Evolutionary conservation across 1,140 invertebrate genomes (phyloP), one percentile per base, ranked within the genome.

Genomic region (Saccostrea echinata): DNA sequence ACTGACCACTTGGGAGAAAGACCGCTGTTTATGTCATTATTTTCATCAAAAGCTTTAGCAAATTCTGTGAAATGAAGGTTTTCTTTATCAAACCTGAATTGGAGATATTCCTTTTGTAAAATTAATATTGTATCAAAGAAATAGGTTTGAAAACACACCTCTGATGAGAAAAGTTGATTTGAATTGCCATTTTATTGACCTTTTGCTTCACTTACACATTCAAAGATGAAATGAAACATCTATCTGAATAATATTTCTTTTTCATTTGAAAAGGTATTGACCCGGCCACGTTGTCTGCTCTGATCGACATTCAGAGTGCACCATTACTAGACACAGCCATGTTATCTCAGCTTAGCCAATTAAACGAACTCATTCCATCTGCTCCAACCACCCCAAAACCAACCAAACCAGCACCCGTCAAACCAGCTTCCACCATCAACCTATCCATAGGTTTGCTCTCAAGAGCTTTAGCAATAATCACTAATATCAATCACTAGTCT

Each of bases 251-350:
- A 4, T 16, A 0, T 57, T 57, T 21, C 3, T 57, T 16, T 21
- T 61, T 61, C 18, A 61, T n/a, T 21, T 43, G 43, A n/a, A 61
- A 61, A 30, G 68, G 21, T 55, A 18, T 86, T 0, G 61, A 86
- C 52, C 85, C 85, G 0, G 61, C 53, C 6, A 27, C 80, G 21
- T 6, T 86, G 85, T 27, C 51, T 4, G 85, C 85, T 71, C 51
- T 86, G n/a, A 80, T 86, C 13, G 76, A 86, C 61, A 35, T 53
- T 1, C 24, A 83, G 9, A 57, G 43, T 21, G 55, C 55, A n/a
- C 52, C 83, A 0, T 8, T 84, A 61, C 43, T 84, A n/a, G 83
- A 84, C 53, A n/a, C 53, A 3, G 61, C 27, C n/a, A 84, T 30
- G 24, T 6, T 84, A 21, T 6, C 52, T 11, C 83, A 84, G 27